Percentiles rank a stretch among this genome's conserved stretches.
Evolutionary conservation across 1,140 invertebrate species (phyloP).

Genomic region (Lepidostoma basale): DNA sequence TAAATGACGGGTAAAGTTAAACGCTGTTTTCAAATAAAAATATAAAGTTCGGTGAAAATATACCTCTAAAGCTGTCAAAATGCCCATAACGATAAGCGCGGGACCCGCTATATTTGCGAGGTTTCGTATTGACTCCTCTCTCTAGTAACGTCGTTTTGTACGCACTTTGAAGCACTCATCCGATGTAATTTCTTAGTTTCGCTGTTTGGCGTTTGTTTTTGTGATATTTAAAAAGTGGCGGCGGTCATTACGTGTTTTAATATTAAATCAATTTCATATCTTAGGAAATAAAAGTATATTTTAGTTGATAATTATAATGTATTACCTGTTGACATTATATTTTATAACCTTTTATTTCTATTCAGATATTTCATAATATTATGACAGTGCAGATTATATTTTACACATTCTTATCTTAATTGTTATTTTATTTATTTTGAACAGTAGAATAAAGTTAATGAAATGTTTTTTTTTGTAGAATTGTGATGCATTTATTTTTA

Average conservation of each 20-base stretch:
- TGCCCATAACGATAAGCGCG: slow-evolving; percentile 30
- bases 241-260: background rate
- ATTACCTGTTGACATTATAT: slow-evolving; percentile 10
- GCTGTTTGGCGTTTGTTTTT: slow-evolving; percentile 31
- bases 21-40: background rate
- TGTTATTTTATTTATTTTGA: no score
- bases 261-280: background rate
- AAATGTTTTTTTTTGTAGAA: slow-evolving; percentile 17
- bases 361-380: slow-evolving; percentile 6
- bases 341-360: background rate
- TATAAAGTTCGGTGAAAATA: background rate
- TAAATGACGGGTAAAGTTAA: background rate
- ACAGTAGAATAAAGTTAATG: background rate
- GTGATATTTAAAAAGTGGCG: slow-evolving; percentile 35
- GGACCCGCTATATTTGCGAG: slow-evolving; percentile 31
- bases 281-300: background rate
- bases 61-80: slow-evolving; percentile 1
- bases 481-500: slow-evolving; percentile 30
- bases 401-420: no score
- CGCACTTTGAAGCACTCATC: slow-evolving; percentile 28
- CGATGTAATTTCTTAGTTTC: slow-evolving; percentile 28
- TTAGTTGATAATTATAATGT: background rate
- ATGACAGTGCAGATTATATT: background rate
- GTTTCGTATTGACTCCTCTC: slow-evolving; percentile 22
- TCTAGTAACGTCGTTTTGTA: slow-evolving; percentile 32